Evolutionary conservation across 2,888 invertebrate species (phyloP).

Genomic region (Craniophora ligustri): DNA sequence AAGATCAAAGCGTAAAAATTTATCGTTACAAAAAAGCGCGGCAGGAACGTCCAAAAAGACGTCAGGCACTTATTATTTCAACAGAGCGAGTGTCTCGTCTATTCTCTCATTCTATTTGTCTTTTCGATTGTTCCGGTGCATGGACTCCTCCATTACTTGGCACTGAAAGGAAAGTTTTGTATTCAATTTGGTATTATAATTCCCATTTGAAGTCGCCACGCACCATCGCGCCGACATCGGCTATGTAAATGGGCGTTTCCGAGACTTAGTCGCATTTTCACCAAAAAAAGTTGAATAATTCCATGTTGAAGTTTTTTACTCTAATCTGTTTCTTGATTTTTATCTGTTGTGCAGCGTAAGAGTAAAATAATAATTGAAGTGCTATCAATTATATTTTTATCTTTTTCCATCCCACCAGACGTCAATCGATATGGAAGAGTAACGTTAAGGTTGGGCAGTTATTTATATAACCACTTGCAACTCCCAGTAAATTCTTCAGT

Average conservation of each 20-base stretch:
- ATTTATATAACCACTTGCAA: slow-evolving; percentile 70
- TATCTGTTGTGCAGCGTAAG: neutral
- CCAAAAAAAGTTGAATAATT: slow-evolving; percentile 75
- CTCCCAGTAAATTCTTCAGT: slow-evolving; percentile 70
- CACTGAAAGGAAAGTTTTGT: slow-evolving; percentile 90
- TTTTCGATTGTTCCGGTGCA: slow-evolving; percentile 89
- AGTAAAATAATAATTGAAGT: neutral
- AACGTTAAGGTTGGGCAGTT: slow-evolving; percentile 60
- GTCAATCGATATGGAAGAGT: slow-evolving; percentile 50
- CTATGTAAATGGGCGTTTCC: slow-evolving; percentile 88
- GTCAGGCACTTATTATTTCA: slow-evolving; percentile 87
- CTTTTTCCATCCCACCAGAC: slow-evolving; percentile 25
- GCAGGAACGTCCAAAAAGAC: slow-evolving; percentile 84
- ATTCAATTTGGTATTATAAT: slow-evolving; percentile 90
- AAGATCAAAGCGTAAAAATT: slow-evolving; percentile 88
- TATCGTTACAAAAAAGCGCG: slow-evolving; percentile 83
- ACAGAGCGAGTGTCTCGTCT: slow-evolving; percentile 84
- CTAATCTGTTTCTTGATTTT: slow-evolving; percentile 51
- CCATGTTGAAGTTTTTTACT: slow-evolving; percentile 62
- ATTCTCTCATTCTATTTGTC: slow-evolving; percentile 86
- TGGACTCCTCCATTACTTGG: slow-evolving; percentile 88
- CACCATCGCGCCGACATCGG: slow-evolving; percentile 88
- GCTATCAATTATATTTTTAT: slow-evolving; percentile 8
- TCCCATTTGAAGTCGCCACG: slow-evolving; percentile 89
- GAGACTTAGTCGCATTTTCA: slow-evolving; percentile 83